Percentiles rank a stretch among this genome's conserved stretches.
Evolutionary conservation across 2,113 vertebrate species (phyloP).

Genomic region (Oenanthe melanoleuca): DNA sequence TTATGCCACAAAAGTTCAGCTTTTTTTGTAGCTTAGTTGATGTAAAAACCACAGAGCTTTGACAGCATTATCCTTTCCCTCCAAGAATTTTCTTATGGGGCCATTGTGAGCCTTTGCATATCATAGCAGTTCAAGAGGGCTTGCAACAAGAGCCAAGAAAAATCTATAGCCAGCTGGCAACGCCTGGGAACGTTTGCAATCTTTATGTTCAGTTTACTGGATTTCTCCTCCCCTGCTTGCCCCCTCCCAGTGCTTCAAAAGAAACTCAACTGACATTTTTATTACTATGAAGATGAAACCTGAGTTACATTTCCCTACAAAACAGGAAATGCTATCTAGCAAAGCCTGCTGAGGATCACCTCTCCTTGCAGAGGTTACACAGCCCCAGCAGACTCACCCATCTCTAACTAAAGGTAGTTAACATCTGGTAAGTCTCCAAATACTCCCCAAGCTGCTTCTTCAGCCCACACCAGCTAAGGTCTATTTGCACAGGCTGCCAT

Average conservation of each 20-base stretch:
- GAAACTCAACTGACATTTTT: not conserved
- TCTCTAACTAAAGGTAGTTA: not conserved
- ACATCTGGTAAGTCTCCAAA: not conserved
- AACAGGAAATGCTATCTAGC: not conserved
- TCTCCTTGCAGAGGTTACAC: not conserved
- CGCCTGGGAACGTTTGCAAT: conserved; percentile 19
- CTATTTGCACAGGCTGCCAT: not conserved
- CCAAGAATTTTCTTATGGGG: not conserved
- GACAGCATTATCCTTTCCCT: not conserved
- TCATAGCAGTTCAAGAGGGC: conserved; percentile 35
- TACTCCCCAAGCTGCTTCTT: not conserved
- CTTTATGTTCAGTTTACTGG: not conserved
- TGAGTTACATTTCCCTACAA: not conserved
- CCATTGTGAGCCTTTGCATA: not conserved
- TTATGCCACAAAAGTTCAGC: conserved; percentile 4
- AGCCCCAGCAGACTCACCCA: not conserved
- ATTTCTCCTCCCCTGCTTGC: not conserved
- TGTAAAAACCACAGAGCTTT: not conserved
- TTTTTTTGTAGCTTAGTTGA: not conserved
- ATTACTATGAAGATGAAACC: conserved; percentile 1
- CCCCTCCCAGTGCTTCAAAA: not conserved
- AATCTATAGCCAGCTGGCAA: conserved; percentile 42
- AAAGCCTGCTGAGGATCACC: not conserved
- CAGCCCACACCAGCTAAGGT: not conserved
- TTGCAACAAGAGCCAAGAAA: conserved; percentile 47